phyloP scores from a whole-genome alignment of 1,140 invertebrate species.

The Drosophila prosaltans region DNA sequence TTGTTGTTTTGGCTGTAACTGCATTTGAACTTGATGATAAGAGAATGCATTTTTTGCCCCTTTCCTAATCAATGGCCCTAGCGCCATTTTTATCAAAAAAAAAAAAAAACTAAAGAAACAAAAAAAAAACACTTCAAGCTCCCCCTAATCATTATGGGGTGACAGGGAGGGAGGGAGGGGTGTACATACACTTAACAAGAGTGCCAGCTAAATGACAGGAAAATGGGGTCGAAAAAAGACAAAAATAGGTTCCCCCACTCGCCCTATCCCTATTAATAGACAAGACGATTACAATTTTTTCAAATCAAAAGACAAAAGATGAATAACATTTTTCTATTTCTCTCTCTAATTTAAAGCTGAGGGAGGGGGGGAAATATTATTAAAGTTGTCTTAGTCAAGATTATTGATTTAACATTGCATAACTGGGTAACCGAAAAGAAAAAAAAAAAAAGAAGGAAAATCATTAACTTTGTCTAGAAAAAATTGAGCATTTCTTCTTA shows the following conservation, averaged over 20 bases:
- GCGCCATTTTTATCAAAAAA: conserved; percentile 49
- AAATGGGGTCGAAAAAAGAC: conserved; percentile 13
- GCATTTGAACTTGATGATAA: conserved; percentile 49
- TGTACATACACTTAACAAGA: conserved; percentile 3
- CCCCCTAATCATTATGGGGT: background rate
- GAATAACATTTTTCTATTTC: no score
- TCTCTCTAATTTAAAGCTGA: conserved; percentile 18
- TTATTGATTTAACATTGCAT: conserved; percentile 77
- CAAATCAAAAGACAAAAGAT: conserved; percentile 11
- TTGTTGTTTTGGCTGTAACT: conserved; percentile 19
- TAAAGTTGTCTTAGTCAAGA: conserved; percentile 46
- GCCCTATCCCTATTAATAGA: background rate
- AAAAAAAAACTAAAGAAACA: no score
- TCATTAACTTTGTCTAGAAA: conserved; percentile 60
- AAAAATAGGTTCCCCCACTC: background rate
- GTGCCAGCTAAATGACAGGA: conserved; percentile 25
- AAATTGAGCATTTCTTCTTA: conserved; percentile 7
- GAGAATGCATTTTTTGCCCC: conserved; percentile 48
- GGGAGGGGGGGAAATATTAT: background rate
- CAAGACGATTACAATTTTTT: conserved; percentile 23
- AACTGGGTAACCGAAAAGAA: conserved; percentile 42
- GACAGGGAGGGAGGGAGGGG: background rate
- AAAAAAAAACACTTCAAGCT: conserved; percentile 34
- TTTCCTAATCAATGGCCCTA: conserved; percentile 53
- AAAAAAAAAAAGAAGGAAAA: conserved; percentile 20